Evolutionary conservation across 2,113 vertebrate species (phyloP).

Genomic region (Hucho hucho): DNA sequence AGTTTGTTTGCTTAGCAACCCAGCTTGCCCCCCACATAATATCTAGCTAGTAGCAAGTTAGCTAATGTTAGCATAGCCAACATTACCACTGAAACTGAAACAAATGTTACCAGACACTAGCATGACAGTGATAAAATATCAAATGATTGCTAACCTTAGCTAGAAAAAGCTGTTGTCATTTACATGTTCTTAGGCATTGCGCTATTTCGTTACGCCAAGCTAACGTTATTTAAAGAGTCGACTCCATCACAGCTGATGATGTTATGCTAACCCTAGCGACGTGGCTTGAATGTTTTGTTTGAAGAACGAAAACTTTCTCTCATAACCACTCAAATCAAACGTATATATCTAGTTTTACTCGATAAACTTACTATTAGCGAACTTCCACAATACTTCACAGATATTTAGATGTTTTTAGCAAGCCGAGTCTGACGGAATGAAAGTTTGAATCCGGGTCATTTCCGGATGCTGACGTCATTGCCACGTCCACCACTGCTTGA

Average conservation of each 20-base stretch:
- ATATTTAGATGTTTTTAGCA: conserved; percentile 36
- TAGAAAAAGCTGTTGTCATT: neutral
- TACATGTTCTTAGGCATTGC: neutral
- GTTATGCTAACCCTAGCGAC: neutral
- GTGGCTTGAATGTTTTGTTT: neutral
- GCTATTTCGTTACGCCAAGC: neutral
- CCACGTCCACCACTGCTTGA: conserved; percentile 66
- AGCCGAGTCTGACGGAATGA: conserved; percentile 50
- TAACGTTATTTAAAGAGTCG: neutral
- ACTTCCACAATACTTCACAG: conserved; percentile 32
- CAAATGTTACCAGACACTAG: too few relatives aligned
- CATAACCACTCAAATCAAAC: neutral
- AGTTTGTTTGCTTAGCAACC: too few relatives aligned
- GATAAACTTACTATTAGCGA: conserved; percentile 40
- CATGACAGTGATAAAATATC: neutral
- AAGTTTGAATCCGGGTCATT: conserved; percentile 72
- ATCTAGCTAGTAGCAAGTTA: too few relatives aligned
- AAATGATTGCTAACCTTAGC: neutral
- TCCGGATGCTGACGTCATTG: conserved; percentile 71
- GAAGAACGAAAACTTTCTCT: neutral
- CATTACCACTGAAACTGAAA: too few relatives aligned
- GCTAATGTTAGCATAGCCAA: too few relatives aligned
- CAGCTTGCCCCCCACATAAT: too few relatives aligned
- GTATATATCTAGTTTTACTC: neutral
- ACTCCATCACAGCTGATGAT: neutral